A percentile compares a stretch with the other conserved stretches of the same genome.
Evolutionary conservation across 2,888 invertebrate genomes (phyloP).

Genomic region (Clunio marinus): DNA sequence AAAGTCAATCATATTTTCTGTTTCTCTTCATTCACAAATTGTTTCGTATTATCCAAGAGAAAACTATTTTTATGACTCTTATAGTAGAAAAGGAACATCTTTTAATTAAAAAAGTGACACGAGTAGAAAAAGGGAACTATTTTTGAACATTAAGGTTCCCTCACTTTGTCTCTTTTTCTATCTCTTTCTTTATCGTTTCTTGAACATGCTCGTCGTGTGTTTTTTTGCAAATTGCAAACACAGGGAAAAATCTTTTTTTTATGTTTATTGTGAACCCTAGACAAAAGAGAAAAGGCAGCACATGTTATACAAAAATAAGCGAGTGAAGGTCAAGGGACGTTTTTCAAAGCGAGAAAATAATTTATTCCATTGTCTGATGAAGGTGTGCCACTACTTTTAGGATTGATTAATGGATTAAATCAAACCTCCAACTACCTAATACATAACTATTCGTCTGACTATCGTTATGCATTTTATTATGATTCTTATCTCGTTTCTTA

Average conservation of each 20-base stretch:
- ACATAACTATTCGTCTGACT: too few species aligned
- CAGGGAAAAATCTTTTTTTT: background rate
- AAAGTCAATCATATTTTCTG: slow-evolving; percentile 11
- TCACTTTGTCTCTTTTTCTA: background rate
- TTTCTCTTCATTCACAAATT: too few species aligned
- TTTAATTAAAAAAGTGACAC: background rate
- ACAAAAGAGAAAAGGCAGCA: background rate
- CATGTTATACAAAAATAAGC: too few species aligned
- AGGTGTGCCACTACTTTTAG: background rate
- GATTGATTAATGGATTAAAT: background rate
- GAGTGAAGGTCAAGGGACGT: slow-evolving; percentile 17
- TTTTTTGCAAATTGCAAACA: background rate
- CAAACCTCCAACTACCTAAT: background rate
- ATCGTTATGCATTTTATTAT: background rate
- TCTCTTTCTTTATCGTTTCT: background rate
- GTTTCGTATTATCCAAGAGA: background rate
- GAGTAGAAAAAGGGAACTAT: background rate
- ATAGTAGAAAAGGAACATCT: background rate
- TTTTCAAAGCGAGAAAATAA: background rate
- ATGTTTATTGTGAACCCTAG: slow-evolving; percentile 12
- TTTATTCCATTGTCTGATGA: background rate
- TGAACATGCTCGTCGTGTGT: background rate
- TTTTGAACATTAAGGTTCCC: too few species aligned
- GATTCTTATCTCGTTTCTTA: background rate
- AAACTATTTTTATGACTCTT: background rate